These are phyloP conservation scores for Pagrus major DNA, from an alignment of 2,113 vertebrate species.

Conservation along the genomic window DNA sequence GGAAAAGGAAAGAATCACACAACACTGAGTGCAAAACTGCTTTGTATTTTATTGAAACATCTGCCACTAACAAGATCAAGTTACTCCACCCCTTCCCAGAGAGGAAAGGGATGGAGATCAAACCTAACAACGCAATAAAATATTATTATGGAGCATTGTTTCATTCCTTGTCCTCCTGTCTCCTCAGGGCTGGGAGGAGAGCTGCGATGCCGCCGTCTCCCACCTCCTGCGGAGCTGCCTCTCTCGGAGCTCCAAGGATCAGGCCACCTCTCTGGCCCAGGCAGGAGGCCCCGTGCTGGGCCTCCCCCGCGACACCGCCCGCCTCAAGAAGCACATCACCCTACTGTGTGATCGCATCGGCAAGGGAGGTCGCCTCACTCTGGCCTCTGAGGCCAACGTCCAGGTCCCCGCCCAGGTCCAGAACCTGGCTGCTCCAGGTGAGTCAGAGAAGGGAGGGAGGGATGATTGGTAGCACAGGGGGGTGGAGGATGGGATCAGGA, in stretches of 20 bases:
- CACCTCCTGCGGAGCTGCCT: conserved; percentile 94
- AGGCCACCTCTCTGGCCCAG: conserved; percentile 87
- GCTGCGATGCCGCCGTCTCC: conserved; percentile 91
- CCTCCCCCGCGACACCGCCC: conserved; percentile 90
- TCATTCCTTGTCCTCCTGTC: background rate
- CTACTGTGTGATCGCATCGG: conserved; percentile 93
- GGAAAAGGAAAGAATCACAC: too few species aligned
- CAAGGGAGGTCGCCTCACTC: conserved; percentile 92
- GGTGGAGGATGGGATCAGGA: background rate
- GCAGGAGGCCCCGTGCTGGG: conserved; percentile 80
- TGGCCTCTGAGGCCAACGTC: conserved; percentile 84
- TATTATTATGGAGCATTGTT: background rate
- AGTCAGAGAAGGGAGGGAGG: conserved; percentile 30
- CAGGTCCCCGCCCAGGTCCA: conserved; percentile 78
- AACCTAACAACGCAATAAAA: background rate
- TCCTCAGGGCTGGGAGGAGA: conserved; percentile 96
- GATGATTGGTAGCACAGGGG: too few species aligned
- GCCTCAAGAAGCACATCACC: conserved; percentile 94
- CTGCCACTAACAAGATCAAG: background rate
- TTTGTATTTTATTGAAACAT: too few species aligned
- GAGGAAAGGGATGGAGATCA: too few species aligned
- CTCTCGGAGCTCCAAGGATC: conserved; percentile 94
- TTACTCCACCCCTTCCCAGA: too few species aligned
- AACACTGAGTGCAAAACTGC: too few species aligned
- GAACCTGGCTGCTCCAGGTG: conserved; percentile 87